Base-by-base conservation (phyloP, 2,888 invertebrate genomes). In the Heliconius ethilla region DNA sequence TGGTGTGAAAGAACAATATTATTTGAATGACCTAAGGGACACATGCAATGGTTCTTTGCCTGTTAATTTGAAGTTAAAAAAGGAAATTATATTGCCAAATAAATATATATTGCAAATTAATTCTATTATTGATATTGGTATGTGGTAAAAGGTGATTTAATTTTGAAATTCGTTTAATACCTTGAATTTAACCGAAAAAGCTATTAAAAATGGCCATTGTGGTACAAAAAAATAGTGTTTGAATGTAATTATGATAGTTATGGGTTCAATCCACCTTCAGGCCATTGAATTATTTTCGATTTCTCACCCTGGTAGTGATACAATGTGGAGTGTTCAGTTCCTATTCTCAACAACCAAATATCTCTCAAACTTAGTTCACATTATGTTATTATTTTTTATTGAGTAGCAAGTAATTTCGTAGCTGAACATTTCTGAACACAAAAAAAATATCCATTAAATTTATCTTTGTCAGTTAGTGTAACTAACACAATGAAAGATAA, bases 101-200 rank as follows among this genome's bases (percentile, higher is more conserved):
- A 40, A 22, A 63, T 74, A 63, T 74, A 22, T 74, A 40, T 63
- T 74, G 15, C 74, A 74, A 63, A 74, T 74, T 9, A 65, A 74
- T 65, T 74, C 65, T 45, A 40, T 74, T 27, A 63, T 65, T 45
- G 63, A 74, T 74, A 63, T 74, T 63, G 74, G 74, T 74, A 62
- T 74, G 74, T 74, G 45, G 15, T 11, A 25, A 72, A 55, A 70
- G 45, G 5, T 45, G 4, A 5, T 11, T 29, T 62, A 25, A 62
- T 13, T 27, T 62, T 25, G 10, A 13, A 62, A 25, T 27, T 62
- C 15, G 11, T 13, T 4, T 6, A 2, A 2, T 5, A 27, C 5
- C 6, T 27, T 51, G 22, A 51, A 51, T 18, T 51, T 22, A 22
- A 22, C 0, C 22, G 7, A 2, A 51, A 51, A 51, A 22, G 22